A percentile compares a stretch with the other conserved stretches of the same genome.
These are phyloP conservation scores for Taeniopygia guttata DNA, from an alignment of 2,797 vertebrate genomes.

Conservation along the genomic window DNA sequence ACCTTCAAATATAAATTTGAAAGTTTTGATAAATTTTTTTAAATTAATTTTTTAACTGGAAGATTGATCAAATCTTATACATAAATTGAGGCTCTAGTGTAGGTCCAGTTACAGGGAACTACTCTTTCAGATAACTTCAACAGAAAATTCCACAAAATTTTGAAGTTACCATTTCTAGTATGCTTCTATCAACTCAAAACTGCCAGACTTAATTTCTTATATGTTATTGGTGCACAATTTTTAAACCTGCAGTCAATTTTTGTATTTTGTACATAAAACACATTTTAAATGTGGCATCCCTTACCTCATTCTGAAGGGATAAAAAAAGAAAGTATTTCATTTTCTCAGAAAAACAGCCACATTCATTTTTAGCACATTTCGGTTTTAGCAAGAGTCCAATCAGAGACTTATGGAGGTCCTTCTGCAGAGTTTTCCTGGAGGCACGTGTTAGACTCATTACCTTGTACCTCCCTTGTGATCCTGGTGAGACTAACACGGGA, in stretches of 20 bases:
- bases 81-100: not conserved
- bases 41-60: not conserved
- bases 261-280: not conserved
- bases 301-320: not conserved
- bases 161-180: not conserved
- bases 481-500: not conserved
- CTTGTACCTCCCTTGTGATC: not conserved
- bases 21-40: not conserved
- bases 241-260: not conserved
- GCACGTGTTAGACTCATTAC: not conserved
- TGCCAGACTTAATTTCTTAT: not conserved
- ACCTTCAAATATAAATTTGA: not conserved
- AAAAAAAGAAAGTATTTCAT: not conserved
- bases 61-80: not conserved
- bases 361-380: not conserved
- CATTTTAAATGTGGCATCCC: not conserved
- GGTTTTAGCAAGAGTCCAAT: not conserved
- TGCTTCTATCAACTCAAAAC: not conserved
- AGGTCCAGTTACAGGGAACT: not conserved
- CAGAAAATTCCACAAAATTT: not conserved
- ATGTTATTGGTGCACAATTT: not conserved
- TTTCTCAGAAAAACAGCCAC: not conserved
- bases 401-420: not conserved
- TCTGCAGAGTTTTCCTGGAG: not conserved
- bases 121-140: not conserved